phyloP scores from a whole-genome alignment of 2,113 vertebrate species.

The Synchiropus splendidus region DNA sequence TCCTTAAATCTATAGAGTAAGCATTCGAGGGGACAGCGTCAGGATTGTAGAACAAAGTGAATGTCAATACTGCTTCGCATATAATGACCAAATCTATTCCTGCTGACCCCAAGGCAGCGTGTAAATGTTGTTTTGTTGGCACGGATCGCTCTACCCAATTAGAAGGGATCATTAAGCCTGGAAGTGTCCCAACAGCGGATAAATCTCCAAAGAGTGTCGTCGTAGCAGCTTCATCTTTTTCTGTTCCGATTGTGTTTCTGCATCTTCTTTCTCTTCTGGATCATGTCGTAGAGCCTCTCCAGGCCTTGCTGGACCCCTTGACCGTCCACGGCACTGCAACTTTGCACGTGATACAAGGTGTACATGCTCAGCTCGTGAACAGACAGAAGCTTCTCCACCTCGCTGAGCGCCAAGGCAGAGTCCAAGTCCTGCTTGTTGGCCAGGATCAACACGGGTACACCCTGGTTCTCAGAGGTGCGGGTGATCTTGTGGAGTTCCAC shows the following conservation, averaged over 20 bases:
- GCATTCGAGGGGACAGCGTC: conserved; percentile 33
- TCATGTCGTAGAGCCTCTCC: conserved; percentile 85
- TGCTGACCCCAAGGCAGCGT: conserved; percentile 34
- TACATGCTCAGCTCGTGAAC: conserved; percentile 71
- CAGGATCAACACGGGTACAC: conserved; percentile 76
- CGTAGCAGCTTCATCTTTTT: conserved; percentile 65
- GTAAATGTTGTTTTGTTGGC: conserved; percentile 37
- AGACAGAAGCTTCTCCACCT: conserved; percentile 78
- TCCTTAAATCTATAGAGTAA: conserved; percentile 23
- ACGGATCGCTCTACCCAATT: conserved; percentile 35
- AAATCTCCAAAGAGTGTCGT: conserved; percentile 13
- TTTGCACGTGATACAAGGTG: conserved; percentile 76
- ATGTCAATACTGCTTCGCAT: conserved; percentile 43
- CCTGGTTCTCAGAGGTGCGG: conserved; percentile 80
- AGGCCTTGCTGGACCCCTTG: conserved; percentile 76
- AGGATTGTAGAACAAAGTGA: conserved; percentile 24
- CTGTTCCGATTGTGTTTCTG: conserved; percentile 68
- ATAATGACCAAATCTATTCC: conserved; percentile 50
- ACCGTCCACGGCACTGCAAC: conserved; percentile 81
- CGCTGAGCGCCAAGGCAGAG: conserved; percentile 59
- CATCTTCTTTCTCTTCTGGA: conserved; percentile 78
- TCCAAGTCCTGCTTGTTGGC: conserved; percentile 85
- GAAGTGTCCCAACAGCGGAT: conserved; percentile 30
- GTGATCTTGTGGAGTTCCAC: conserved; percentile 83
- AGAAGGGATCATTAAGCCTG: conserved; percentile 18